phyloP scores from a whole-genome alignment of 1,140 invertebrate genomes.

The Leptestheria dahalacensis region DNA sequence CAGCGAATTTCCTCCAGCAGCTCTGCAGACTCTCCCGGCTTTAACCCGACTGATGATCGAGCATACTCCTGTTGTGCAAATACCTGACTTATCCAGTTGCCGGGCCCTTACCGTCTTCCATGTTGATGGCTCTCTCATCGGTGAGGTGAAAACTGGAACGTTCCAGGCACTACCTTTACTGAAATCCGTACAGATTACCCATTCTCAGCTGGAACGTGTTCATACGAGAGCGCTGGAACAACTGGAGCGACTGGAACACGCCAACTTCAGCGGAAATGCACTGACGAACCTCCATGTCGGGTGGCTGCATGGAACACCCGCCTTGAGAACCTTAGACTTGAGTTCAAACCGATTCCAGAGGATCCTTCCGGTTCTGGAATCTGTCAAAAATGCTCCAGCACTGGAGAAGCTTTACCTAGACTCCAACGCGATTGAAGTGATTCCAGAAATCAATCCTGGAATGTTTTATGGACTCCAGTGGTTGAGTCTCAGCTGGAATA shows the following conservation, averaged over 20 bases:
- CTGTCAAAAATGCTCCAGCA: constrained; percentile 1
- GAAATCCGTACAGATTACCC: constrained; percentile 15
- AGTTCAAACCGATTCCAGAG: constrained; percentile 20
- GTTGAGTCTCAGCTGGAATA: constrained; percentile 15
- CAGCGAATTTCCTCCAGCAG: constrained; percentile 56
- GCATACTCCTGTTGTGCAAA: constrained; percentile 18
- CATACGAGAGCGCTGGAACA: constrained; percentile 7
- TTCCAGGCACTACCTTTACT: constrained; percentile 11
- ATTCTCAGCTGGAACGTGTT: constrained; percentile 5
- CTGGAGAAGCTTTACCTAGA: constrained; percentile 23
- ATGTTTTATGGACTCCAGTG: neutral
- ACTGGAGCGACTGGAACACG: neutral
- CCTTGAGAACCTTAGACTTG: constrained; percentile 22
- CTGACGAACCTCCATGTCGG: neutral
- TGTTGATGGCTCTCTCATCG: constrained; percentile 19
- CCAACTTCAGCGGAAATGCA: constrained; percentile 4
- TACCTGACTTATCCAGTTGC: constrained; percentile 20
- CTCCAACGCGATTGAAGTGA: constrained; percentile 7
- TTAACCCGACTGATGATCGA: constrained; percentile 35
- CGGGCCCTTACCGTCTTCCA: constrained; percentile 19
- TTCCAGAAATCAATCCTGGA: neutral
- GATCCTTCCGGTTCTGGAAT: constrained; percentile 17
- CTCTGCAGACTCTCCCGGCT: constrained; percentile 51
- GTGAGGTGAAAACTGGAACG: neutral
- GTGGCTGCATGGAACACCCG: constrained; percentile 4